Percentiles rank a stretch among this genome's conserved stretches.
Conservation (phyloP, 2,797 vertebrate species). For the Phoeniculus purpureus region DNA sequence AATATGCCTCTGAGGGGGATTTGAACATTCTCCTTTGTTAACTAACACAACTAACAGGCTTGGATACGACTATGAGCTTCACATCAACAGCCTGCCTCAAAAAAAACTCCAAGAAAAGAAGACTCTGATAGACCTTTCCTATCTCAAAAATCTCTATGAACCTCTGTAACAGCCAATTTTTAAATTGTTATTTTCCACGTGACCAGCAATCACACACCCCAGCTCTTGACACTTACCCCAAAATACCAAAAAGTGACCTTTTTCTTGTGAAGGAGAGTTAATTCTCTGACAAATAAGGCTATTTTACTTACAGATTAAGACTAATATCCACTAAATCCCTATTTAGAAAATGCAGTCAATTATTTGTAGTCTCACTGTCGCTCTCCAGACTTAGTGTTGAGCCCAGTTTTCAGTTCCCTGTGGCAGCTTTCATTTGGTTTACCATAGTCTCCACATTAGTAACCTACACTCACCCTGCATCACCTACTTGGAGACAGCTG, state of each 20-base stretch:
- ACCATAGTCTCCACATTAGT: slow-evolving; percentile 52
- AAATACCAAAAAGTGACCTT: neutral
- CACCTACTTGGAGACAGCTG: slow-evolving; percentile 66
- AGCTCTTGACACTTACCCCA: neutral
- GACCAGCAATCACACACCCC: neutral
- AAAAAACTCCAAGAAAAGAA: neutral
- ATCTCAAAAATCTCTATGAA: neutral
- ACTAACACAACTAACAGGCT: neutral
- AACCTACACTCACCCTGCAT: slow-evolving; percentile 53
- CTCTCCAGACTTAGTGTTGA: neutral
- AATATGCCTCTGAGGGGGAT: neutral
- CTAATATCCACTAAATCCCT: neutral
- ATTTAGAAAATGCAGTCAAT: neutral
- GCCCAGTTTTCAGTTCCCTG: slow-evolving; percentile 34
- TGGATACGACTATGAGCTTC: neutral
- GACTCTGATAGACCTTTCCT: neutral
- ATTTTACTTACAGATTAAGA: neutral
- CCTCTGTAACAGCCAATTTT: neutral
- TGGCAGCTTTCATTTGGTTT: slow-evolving; percentile 34
- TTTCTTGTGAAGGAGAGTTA: neutral
- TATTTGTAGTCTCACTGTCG: neutral
- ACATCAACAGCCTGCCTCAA: neutral
- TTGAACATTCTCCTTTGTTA: slow-evolving; percentile 33
- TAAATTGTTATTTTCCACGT: neutral
- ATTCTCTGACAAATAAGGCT: neutral